phyloP scores from a whole-genome alignment of 35 echinoderm and acorn worm genomes.

The Heliocidaris erythrogramma region DNA sequence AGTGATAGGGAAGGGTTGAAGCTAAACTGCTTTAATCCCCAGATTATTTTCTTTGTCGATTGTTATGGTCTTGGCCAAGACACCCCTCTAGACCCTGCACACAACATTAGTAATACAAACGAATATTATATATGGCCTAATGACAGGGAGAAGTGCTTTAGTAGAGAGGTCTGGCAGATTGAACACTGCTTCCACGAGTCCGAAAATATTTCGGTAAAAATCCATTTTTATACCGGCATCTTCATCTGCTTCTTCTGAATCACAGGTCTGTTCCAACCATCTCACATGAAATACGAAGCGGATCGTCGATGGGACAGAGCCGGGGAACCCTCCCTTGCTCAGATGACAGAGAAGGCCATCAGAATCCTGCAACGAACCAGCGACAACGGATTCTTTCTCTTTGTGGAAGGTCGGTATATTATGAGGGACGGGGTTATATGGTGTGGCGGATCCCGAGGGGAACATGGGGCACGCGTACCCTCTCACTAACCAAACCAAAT shows the following conservation, averaged over 20 bases:
- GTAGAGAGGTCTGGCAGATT: too few relatives aligned
- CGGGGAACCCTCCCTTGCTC: slow-evolving; percentile 61
- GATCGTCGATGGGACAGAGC: slow-evolving; percentile 39
- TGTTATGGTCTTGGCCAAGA: too few relatives aligned
- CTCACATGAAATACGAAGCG: slow-evolving; percentile 65
- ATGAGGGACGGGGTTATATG: background rate
- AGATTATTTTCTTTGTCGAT: too few relatives aligned
- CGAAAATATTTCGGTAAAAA: background rate
- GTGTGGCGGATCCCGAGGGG: background rate
- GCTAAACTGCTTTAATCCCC: too few relatives aligned
- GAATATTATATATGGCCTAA: too few relatives aligned
- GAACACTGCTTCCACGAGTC: too few relatives aligned
- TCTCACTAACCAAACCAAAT: background rate
- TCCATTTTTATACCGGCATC: background rate
- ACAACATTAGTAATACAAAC: too few relatives aligned
- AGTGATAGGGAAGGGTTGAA: too few relatives aligned
- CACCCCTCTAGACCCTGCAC: too few relatives aligned
- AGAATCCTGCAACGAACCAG: slow-evolving; percentile 35
- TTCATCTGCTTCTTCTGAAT: background rate
- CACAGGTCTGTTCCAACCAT: slow-evolving; percentile 58
- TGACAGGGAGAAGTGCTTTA: too few relatives aligned
- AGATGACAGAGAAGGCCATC: slow-evolving; percentile 81
- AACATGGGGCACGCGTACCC: background rate
- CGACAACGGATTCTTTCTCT: slow-evolving; percentile 61
- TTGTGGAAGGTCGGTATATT: slow-evolving; percentile 51